A percentile compares a stretch with the other conserved stretches of the same genome.
phyloP scores from a whole-genome alignment of 2,888 invertebrate genomes.

The Troglohyphantes excavatus region DNA sequence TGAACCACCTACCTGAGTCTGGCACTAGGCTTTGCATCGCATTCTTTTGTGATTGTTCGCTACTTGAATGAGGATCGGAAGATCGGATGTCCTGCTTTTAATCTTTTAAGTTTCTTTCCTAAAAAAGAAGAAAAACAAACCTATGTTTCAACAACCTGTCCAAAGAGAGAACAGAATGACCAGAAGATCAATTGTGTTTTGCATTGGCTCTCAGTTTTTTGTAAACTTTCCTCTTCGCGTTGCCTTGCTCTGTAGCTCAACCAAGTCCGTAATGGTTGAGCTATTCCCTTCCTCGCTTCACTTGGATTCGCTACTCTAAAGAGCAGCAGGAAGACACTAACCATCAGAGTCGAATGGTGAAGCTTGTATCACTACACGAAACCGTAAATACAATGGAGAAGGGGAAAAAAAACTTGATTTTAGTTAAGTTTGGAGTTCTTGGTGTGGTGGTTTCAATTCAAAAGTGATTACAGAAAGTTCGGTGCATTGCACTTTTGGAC shows the following conservation, averaged over 20 bases:
- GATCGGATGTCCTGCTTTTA: slow-evolving; percentile 1
- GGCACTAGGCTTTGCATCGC: background rate
- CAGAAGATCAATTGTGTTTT: slow-evolving; percentile 33
- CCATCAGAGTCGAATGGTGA: background rate
- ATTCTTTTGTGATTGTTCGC: background rate
- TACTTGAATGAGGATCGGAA: slow-evolving; percentile 6
- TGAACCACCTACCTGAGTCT: background rate
- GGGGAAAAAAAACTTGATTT: background rate
- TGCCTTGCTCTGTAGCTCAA: slow-evolving; percentile 49
- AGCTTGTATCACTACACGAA: background rate
- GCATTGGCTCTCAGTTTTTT: background rate
- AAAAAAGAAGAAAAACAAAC: background rate
- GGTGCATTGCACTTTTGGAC: no score
- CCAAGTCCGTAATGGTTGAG: slow-evolving; percentile 49
- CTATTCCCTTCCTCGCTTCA: slow-evolving; percentile 19
- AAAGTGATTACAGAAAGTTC: background rate
- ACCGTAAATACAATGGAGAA: slow-evolving; percentile 1
- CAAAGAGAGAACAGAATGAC: background rate
- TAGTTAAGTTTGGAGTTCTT: background rate
- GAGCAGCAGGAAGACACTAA: slow-evolving; percentile 6
- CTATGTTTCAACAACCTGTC: slow-evolving; percentile 11
- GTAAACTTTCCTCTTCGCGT: background rate
- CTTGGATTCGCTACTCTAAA: background rate
- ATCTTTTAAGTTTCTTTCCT: background rate
- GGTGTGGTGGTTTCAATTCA: background rate